Base-by-base conservation (phyloP, 2,888 invertebrate genomes). In the Drosophila histrio region DNA sequence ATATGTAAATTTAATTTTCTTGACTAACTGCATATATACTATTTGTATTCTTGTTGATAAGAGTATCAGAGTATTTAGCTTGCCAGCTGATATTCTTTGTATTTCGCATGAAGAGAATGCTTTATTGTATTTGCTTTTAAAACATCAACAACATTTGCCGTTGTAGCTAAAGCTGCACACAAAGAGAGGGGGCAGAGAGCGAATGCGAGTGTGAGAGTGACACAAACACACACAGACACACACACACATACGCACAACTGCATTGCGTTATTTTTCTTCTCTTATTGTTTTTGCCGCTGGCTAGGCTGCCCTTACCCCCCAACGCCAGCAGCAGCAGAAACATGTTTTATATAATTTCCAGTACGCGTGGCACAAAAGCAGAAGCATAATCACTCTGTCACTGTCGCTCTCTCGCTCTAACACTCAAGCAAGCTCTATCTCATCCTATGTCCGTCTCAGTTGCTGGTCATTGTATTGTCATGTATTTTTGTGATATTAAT, bases 271-370 rank as follows among this genome's bases (percentile, higher is more conserved):
- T 60, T 61, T 57, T 22, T 13, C 22, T 44, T 44, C 44, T 77
- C 64, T 71, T 69, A 75, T 77, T 78, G 78, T 84, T 87, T 81
- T 72, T 84, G 52, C 67, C 56, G 44, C 54, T 54, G 56, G 61
- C 56, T 36, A 17, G 50, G 53, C 46, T 24, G 11, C 15, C 13
- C 24, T 7, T 28, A 22, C 8, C 32, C 4, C 8, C 11, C n/a
- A 13, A 11, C 13, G 32, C 6, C 26, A 15, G 26, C 32, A 38
- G 47, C 50, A 58, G 68, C 64, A 75, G 62, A 70, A 79, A 81
- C 87, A 86, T 83, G 87, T 81, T 81, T 84, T 83, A 88, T 85
- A 89, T 83, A 85, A 88, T 89, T 90, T 87, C 78, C 77, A 87
- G 85, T 81, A 81, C 77, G 85, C 83, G 83, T 90, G 85, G 83